These are phyloP conservation scores for Ptychoptera contaminata DNA, from an alignment of 2,888 invertebrate genomes.

Conservation along the genomic window DNA sequence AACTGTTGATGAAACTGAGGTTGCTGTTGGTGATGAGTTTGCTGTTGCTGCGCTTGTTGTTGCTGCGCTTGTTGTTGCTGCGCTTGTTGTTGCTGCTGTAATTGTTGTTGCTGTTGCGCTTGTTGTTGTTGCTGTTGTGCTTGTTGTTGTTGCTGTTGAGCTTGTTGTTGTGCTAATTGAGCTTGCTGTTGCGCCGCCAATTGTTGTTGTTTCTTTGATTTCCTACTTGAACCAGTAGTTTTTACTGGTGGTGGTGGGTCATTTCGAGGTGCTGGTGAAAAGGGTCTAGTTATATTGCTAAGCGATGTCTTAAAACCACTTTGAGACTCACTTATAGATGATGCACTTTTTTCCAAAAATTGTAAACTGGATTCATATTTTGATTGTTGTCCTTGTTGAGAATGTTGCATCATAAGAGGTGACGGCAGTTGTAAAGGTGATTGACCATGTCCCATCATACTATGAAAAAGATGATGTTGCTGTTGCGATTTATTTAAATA, in stretches of 20 bases:
- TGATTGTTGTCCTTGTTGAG: constrained; percentile 1
- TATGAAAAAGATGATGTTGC: too few species aligned
- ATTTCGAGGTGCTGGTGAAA: constrained; percentile 1
- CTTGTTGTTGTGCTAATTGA: background rate
- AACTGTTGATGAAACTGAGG: background rate
- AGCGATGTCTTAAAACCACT: constrained; percentile 8
- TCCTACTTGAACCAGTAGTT: background rate
- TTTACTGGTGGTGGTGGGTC: background rate
- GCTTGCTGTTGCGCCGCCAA: background rate
- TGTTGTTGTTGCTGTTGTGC: background rate
- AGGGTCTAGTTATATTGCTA: constrained; percentile 6
- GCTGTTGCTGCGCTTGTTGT: background rate
- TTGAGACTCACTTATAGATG: constrained; percentile 7
- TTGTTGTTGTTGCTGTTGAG: background rate
- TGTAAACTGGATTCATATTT: constrained; percentile 7
- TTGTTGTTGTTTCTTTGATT: background rate
- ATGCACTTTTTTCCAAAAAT: constrained; percentile 7
- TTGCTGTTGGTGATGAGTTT: background rate
- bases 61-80: constrained; percentile 1
- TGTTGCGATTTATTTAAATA: too few species aligned
- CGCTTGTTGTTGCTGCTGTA: background rate
- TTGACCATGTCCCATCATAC: too few species aligned
- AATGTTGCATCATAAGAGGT: background rate
- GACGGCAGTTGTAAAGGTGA: background rate
- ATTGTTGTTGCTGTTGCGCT: constrained; percentile 1